phyloP scores from a whole-genome alignment of 2,797 vertebrate species.

The Nannoperca obscura region DNA sequence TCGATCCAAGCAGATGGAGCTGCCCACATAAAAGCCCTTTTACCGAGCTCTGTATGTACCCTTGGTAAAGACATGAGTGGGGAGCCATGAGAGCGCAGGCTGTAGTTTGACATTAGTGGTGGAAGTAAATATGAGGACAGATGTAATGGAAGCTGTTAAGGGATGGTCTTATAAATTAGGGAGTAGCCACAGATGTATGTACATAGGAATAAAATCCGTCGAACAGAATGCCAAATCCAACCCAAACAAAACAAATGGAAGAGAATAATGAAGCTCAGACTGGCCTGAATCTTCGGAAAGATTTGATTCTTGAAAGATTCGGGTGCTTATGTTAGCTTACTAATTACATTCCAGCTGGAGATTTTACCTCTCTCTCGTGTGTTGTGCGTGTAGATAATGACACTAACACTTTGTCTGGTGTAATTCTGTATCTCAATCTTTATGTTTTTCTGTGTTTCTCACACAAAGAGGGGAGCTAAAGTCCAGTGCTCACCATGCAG shows the following conservation, averaged over 20 bases:
- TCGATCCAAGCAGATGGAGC: conserved; percentile 62
- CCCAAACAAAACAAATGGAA: neutral
- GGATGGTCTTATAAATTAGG: conserved; percentile 21
- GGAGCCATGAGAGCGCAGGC: conserved; percentile 33
- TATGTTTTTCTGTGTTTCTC: neutral
- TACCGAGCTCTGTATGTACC: conserved; percentile 28
- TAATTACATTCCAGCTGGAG: neutral
- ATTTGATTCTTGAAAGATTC: neutral
- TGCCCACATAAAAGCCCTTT: conserved; percentile 55
- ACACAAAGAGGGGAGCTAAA: neutral
- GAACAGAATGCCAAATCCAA: conserved; percentile 1
- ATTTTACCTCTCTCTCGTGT: neutral
- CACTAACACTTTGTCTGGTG: neutral
- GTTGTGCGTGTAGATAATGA: neutral
- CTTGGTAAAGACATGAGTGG: conserved; percentile 39
- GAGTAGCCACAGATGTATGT: conserved; percentile 15
- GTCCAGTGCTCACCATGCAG: neutral
- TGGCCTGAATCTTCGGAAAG: neutral
- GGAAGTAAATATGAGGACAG: conserved; percentile 46
- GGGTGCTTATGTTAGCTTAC: neutral
- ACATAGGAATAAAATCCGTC: neutral
- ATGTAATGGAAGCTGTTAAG: conserved; percentile 47
- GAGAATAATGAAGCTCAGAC: conserved; percentile 5
- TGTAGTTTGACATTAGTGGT: conserved; percentile 45
- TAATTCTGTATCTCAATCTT: neutral